A percentile compares a stretch with the other conserved stretches of the same genome.
These are phyloP conservation scores for Sminthurinus signatus DNA, from an alignment of 1,140 invertebrate species.

Conservation along the genomic window DNA sequence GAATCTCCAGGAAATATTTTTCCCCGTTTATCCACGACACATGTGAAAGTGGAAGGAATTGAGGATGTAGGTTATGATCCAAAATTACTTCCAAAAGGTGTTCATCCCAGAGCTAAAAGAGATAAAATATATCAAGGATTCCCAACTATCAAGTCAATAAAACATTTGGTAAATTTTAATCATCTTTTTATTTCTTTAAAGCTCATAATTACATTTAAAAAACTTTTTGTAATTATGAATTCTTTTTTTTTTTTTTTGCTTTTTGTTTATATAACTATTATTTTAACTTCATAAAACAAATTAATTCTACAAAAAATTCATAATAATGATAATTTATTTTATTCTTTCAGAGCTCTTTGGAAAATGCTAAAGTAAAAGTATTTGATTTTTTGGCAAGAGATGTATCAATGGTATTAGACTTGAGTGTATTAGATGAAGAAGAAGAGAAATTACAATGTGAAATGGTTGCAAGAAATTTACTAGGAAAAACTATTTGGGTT, in stretches of 20 bases:
- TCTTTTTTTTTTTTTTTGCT: no score
- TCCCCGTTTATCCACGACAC: constrained; percentile 22
- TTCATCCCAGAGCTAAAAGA: constrained; percentile 61
- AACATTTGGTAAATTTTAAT: constrained; percentile 61
- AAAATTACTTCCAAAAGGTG: constrained; percentile 61
- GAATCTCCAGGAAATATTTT: constrained; percentile 21
- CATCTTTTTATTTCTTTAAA: no score
- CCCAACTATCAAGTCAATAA: constrained; percentile 76
- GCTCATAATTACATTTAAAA: no score
- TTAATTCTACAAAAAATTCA: neutral
- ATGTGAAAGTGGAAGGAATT: constrained; percentile 42
- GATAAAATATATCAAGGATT: constrained; percentile 81
- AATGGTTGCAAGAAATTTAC: constrained; percentile 51
- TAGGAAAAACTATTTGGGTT: constrained; percentile 69
- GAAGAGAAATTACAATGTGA: constrained; percentile 32
- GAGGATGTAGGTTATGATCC: constrained; percentile 44
- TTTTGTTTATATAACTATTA: no score
- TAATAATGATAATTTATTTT: constrained; percentile 12
- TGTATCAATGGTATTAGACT: constrained; percentile 71
- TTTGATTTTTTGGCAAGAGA: constrained; percentile 74
- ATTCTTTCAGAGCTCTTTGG: constrained; percentile 54
- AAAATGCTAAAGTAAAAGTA: constrained; percentile 68
- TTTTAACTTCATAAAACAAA: neutral
- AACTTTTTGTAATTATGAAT: no score
- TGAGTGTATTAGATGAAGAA: constrained; percentile 17